These are phyloP conservation scores for Drosophila insularis DNA, from an alignment of 1,140 invertebrate species.

Conservation along the genomic window DNA sequence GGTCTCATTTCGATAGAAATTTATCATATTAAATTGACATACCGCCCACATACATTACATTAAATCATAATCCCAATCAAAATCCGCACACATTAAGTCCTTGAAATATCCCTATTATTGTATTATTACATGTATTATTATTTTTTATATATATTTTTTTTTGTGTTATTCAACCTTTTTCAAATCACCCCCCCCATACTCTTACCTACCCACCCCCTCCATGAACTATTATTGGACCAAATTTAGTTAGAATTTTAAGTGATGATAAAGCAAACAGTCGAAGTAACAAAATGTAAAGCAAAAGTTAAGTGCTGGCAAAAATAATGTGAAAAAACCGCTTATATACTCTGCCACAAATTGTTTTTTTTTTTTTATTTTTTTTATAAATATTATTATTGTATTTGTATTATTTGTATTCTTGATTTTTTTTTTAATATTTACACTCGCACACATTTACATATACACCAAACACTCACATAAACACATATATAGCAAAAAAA, in stretches of 20 bases:
- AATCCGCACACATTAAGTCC: slow-evolving; percentile 21
- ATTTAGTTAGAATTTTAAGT: slow-evolving; percentile 79
- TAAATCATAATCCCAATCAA: slow-evolving; percentile 22
- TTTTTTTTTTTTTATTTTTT: slow-evolving; percentile 55
- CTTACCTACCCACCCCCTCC: slow-evolving; percentile 20
- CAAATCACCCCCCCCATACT: neutral
- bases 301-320: slow-evolving; percentile 42
- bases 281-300: slow-evolving; percentile 40
- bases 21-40: slow-evolving; percentile 79
- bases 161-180: slow-evolving; percentile 22
- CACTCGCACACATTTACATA: slow-evolving; percentile 57
- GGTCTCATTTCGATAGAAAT: slow-evolving; percentile 76
- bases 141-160: slow-evolving; percentile 35
- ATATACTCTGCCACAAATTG: slow-evolving; percentile 71
- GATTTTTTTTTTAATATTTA: slow-evolving; percentile 54
- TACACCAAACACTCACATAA: neutral
- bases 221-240: slow-evolving; percentile 78
- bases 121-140: slow-evolving; percentile 40
- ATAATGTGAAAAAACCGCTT: slow-evolving; percentile 45
- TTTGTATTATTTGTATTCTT: slow-evolving; percentile 67
- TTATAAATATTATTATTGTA: slow-evolving; percentile 35
- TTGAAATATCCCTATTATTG: slow-evolving; percentile 26
- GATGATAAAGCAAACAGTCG: slow-evolving; percentile 51
- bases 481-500: slow-evolving; percentile 10
- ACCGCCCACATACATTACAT: slow-evolving; percentile 50